These are phyloP conservation scores for Littorina saxatilis DNA, from an alignment of 1,140 invertebrate species.

Conservation along the genomic window DNA sequence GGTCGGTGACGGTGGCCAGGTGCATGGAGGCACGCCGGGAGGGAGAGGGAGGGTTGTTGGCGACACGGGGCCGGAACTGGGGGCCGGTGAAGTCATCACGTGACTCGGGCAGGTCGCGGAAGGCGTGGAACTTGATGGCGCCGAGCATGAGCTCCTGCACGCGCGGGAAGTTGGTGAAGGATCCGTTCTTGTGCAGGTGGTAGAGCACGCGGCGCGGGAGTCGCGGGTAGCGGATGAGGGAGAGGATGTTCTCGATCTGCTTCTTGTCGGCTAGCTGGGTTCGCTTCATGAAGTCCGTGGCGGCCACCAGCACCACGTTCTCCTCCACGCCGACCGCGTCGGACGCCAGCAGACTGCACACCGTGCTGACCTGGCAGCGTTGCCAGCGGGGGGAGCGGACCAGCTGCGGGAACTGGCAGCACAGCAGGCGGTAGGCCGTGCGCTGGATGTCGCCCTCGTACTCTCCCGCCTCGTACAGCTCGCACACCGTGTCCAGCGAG, in stretches of 20 bases:
- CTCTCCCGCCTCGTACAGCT: constrained; percentile 59
- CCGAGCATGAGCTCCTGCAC: constrained; percentile 66
- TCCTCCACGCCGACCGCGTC: constrained; percentile 68
- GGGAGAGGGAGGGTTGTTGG: constrained; percentile 17
- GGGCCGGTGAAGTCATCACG: constrained; percentile 65
- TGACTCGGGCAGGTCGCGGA: constrained; percentile 70
- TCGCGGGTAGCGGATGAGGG: constrained; percentile 69
- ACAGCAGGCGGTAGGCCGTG: constrained; percentile 64
- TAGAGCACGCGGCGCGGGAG: constrained; percentile 68
- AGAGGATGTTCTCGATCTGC: constrained; percentile 69
- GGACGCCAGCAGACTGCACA: constrained; percentile 63
- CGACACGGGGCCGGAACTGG: constrained; percentile 54
- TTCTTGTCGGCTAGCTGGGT: constrained; percentile 68
- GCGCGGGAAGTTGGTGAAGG: constrained; percentile 71
- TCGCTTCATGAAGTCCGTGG: constrained; percentile 72
- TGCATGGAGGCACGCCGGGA: constrained; percentile 32
- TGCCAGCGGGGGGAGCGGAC: constrained; percentile 58
- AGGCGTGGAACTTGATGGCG: constrained; percentile 69
- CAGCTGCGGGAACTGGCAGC: constrained; percentile 64
- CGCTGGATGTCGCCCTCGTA: constrained; percentile 58
- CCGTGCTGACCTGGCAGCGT: constrained; percentile 60
- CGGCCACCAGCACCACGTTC: constrained; percentile 67
- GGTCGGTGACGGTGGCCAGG: background rate
- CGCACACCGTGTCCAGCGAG: constrained; percentile 58
- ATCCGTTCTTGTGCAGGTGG: constrained; percentile 68